Percentiles rank a stretch among this genome's conserved stretches.
Conservation (phyloP, 2,113 vertebrate species). For the Zeus faber region DNA sequence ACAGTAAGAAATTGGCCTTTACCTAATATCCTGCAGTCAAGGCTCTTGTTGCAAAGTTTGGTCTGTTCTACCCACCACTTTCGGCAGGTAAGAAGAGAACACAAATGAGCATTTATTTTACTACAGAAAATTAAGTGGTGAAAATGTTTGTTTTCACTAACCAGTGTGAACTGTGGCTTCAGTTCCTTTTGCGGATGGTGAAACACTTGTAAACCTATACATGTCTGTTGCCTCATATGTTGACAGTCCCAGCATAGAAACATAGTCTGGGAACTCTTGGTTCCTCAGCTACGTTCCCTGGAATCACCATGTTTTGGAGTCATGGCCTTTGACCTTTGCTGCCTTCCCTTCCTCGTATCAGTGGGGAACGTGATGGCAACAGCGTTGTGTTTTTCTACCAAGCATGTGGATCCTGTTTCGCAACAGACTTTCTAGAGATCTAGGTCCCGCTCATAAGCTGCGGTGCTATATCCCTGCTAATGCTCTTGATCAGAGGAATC, state of each 20-base stretch:
- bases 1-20: no score
- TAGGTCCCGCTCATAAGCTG: not conserved
- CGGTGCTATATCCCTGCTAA: not conserved
- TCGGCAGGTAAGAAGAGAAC: no score
- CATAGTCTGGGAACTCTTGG: not conserved
- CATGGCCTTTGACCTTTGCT: conserved; percentile 1
- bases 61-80: no score
- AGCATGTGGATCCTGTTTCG: conserved; percentile 18
- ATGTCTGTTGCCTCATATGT: not conserved
- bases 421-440: conserved; percentile 27
- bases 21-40: no score
- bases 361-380: not conserved
- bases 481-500: conserved; percentile 3
- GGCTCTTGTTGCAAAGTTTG: no score
- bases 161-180: no score
- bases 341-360: not conserved
- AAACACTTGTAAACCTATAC: no score
- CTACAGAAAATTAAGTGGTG: no score
- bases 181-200: no score
- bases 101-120: no score
- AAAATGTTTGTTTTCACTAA: no score
- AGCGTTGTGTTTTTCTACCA: no score
- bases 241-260: not conserved
- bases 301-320: not conserved
- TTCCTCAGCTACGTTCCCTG: not conserved